phyloP scores from a whole-genome alignment of 2,113 vertebrate genomes.

The Plecturocebus donacophilus region DNA sequence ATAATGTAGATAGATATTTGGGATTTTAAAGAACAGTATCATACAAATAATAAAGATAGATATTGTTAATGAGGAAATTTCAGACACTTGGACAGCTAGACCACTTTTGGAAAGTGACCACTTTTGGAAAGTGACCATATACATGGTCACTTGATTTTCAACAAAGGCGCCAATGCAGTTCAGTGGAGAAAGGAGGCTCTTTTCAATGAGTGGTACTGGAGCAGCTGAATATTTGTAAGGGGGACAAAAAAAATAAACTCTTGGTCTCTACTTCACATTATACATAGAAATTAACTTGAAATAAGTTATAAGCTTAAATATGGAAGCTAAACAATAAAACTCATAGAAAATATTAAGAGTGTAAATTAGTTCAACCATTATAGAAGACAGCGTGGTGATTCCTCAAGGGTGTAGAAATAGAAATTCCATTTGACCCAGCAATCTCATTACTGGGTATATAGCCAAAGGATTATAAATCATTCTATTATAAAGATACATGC shows the following conservation, averaged over 20 bases:
- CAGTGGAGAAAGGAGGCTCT: not conserved
- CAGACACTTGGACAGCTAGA: not conserved
- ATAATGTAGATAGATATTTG: not conserved
- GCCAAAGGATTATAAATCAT: too few relatives aligned
- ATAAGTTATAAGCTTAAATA: not conserved
- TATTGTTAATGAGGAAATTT: not conserved
- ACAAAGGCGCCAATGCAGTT: not conserved
- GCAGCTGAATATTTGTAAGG: not conserved
- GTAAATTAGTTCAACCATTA: too few relatives aligned
- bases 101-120: not conserved
- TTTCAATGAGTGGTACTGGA: not conserved
- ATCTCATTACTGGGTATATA: too few relatives aligned
- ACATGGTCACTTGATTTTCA: slow-evolving; percentile 14
- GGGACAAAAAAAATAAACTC: not conserved
- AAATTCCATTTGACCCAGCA: too few relatives aligned
- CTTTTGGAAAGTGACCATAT: too few relatives aligned
- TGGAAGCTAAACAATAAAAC: not conserved
- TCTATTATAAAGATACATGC: too few relatives aligned
- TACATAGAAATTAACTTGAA: not conserved
- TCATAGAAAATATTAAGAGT: not conserved
- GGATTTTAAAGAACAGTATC: not conserved
- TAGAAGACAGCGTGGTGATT: too few relatives aligned
- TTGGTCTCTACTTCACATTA: not conserved
- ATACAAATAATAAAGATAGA: not conserved
- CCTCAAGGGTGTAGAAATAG: too few relatives aligned